Conservation (phyloP, 2,113 vertebrate species). For the Zeus faber region DNA sequence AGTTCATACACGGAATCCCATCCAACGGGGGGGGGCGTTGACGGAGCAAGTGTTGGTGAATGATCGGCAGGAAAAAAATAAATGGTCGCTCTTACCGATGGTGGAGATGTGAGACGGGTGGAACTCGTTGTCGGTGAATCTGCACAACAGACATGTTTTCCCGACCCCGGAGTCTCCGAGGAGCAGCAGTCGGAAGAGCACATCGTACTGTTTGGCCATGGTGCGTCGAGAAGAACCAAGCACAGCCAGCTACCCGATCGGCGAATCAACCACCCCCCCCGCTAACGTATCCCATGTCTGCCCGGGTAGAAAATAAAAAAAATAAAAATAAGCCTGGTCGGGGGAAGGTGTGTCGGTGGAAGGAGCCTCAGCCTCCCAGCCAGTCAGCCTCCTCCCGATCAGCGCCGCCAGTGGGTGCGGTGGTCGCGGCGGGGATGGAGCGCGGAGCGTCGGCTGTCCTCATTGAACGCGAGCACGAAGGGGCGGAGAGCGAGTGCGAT, state of each 20-base stretch:
- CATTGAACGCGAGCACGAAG: conserved; percentile 1
- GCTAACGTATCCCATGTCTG: conserved; percentile 58
- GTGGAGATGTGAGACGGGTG: conserved; percentile 98
- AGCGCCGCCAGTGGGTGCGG: conserved; percentile 68
- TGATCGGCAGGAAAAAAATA: conserved; percentile 2
- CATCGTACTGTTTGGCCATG: conserved; percentile 97
- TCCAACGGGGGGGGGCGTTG: no score
- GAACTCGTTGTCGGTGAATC: conserved; percentile 98
- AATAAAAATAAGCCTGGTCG: conserved; percentile 7
- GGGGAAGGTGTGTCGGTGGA: conserved; percentile 20
- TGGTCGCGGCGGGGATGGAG: conserved; percentile 28
- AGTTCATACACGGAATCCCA: no score
- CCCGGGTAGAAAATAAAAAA: conserved; percentile 26
- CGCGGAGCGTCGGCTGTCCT: conserved; percentile 15
- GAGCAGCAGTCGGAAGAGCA: conserved; percentile 93
- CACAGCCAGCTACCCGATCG: conserved; percentile 59
- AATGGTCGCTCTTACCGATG: conserved; percentile 81
- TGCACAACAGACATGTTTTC: conserved; percentile 96
- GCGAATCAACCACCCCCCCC: conserved; percentile 33
- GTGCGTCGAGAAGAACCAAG: conserved; percentile 49
- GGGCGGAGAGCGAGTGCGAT: conserved; percentile 11
- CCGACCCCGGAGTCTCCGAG: conserved; percentile 96
- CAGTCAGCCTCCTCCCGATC: conserved; percentile 30
- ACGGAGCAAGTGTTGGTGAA: no score
- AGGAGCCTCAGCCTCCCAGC: conserved; percentile 38